Conservation (phyloP, 2,888 invertebrate genomes). For the Apantesis nais region DNA sequence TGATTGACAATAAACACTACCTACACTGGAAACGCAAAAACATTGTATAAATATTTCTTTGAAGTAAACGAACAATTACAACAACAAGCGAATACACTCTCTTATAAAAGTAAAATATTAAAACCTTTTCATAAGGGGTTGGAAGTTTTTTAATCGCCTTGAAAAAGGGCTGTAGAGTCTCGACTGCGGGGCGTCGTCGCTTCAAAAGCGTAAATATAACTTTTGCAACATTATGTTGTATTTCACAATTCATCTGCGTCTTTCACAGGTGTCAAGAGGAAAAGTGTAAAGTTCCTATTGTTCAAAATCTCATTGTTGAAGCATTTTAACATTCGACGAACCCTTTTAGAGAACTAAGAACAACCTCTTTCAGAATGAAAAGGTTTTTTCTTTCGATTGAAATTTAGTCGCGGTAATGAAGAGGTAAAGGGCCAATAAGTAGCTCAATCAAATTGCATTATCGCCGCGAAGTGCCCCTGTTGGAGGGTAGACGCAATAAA, state of each 20-base stretch:
- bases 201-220: constrained; percentile 55
- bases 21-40: constrained; percentile 52
- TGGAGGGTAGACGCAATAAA: constrained; percentile 72
- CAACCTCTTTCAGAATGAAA: constrained; percentile 44
- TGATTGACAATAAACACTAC: constrained; percentile 60
- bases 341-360: constrained; percentile 35
- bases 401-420: constrained; percentile 72
- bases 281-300: constrained; percentile 71
- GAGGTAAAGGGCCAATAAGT: constrained; percentile 81
- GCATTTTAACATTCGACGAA: constrained; percentile 60
- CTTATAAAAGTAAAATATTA: constrained; percentile 53
- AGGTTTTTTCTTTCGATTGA: constrained; percentile 53
- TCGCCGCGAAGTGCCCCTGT: constrained; percentile 63
- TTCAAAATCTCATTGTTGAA: constrained; percentile 60
- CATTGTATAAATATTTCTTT: constrained; percentile 35
- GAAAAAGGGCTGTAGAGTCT: constrained; percentile 57
- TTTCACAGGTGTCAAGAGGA: constrained; percentile 68
- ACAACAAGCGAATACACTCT: constrained; percentile 37
- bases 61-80: constrained; percentile 39
- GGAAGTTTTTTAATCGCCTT: constrained; percentile 72
- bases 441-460: constrained; percentile 81
- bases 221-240: constrained; percentile 49
- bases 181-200: constrained; percentile 44
- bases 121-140: constrained; percentile 55
- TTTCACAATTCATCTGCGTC: constrained; percentile 67